A percentile compares a stretch with the other conserved stretches of the same genome.
Evolutionary conservation across 2,113 vertebrate species (phyloP).

Genomic region (Rhipidura dahli): DNA sequence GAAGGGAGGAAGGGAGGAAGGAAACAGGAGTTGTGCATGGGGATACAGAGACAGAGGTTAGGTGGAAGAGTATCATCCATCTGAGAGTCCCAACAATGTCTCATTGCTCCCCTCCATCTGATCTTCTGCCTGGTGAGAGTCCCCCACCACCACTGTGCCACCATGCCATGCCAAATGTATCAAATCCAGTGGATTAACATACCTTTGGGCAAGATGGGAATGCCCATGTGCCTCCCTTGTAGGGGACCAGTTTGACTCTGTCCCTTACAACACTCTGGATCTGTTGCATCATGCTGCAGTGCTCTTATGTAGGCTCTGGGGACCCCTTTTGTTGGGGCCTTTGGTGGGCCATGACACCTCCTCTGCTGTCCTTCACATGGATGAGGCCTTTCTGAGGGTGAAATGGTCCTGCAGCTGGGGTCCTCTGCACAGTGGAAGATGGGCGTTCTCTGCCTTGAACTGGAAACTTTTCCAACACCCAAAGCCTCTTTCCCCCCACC

Average conservation of each 20-base stretch:
- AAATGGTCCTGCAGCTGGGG: neutral
- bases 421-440: neutral
- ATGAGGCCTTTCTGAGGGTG: neutral
- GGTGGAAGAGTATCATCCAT: neutral
- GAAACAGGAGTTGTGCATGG: neutral
- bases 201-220: neutral
- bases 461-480: neutral
- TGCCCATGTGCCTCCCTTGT: neutral
- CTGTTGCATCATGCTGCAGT: neutral
- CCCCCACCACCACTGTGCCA: rapidly evolving
- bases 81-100: neutral
- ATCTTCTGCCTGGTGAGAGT: neutral
- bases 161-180: neutral
- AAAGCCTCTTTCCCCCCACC: neutral
- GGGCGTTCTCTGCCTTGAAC: neutral
- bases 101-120: neutral
- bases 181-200: neutral
- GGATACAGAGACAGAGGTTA: neutral
- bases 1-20: neutral
- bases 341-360: neutral
- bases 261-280: neutral
- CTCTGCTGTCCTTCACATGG: neutral
- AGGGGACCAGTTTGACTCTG: neutral
- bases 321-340: neutral
- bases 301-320: neutral